Evolutionary conservation across 2,888 invertebrate genomes (phyloP), one percentile per base, ranked within the genome.

Genomic region (Macrostomum cliftonense): DNA sequence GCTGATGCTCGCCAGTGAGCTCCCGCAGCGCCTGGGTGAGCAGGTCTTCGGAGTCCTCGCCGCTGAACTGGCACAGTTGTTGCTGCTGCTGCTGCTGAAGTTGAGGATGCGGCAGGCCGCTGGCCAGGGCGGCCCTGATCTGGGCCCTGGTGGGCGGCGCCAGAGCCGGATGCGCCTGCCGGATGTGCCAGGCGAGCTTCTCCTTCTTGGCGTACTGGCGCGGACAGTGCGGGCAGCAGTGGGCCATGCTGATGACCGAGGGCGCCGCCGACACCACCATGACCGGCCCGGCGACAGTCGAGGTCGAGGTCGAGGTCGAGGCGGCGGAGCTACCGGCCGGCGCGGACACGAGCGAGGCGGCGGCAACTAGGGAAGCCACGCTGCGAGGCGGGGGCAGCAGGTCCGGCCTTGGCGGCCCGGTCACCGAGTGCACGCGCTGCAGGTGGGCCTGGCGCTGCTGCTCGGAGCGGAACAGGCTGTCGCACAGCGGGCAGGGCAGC

Each of bases 161-260:
- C 49, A 58, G 51, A 16, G 60, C 62, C 13, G 63, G 56, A 55
- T 75, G 75, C 45, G 71, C 69, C 56, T 71, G 71, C 5, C 74
- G 61, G 56, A 72, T 71, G 58, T 75, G 75, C 55, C 74, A 74
- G 51, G 73, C 60, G n/a, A 75, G 63, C 59, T 75, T 75, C 20
- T 77, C 77, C 58, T 81, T 79, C 58, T 83, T 81, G 20, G 81
- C 82, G 68, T 86, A 87, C 70, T 87, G 85, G 56, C 83, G 82
- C 65, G 83, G 82, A 64, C 87, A 88, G 75, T 79, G 81, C 50
- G 76, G 76, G 63, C 83, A 83, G 42, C 76, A 74, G 59, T 81
- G 80, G 0, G 81, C 80, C 56, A 76, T 75, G 0, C 79, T 78
- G 5, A 79, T 78, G 13, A 81, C 75, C 59, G 28, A 28, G 4